phyloP scores from a whole-genome alignment of 2,113 vertebrate genomes.

The Thunnus maccoyii region DNA sequence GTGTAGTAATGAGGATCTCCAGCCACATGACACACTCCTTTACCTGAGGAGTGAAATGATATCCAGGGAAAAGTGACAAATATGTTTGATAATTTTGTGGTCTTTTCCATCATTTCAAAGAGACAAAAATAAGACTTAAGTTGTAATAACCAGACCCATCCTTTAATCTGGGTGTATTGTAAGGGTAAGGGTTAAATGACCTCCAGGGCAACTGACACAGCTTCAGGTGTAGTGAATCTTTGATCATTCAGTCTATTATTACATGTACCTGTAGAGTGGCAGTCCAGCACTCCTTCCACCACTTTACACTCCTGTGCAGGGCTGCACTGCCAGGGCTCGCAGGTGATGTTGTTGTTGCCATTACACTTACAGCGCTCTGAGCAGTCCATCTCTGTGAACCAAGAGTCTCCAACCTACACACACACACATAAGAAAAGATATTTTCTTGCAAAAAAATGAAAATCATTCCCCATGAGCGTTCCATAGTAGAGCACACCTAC shows the following conservation, averaged over 20 bases:
- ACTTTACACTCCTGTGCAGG: constrained; percentile 86
- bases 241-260: neutral
- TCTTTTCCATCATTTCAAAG: too few relatives aligned
- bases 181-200: too few relatives aligned
- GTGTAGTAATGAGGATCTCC: constrained; percentile 95
- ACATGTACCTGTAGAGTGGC: constrained; percentile 87
- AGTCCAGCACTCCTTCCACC: constrained; percentile 88
- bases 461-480: neutral
- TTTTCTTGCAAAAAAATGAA: neutral
- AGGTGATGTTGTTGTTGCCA: constrained; percentile 74
- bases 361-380: constrained; percentile 87
- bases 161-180: neutral
- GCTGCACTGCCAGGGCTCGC: constrained; percentile 88
- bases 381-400: constrained; percentile 86
- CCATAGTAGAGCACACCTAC: constrained; percentile 60
- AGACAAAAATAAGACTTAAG: too few relatives aligned
- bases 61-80: neutral
- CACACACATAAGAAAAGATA: constrained; percentile 22
- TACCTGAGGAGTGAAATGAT: constrained; percentile 76
- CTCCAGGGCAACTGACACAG: neutral
- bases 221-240: too few relatives aligned
- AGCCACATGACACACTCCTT: constrained; percentile 88
- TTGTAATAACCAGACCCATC: neutral
- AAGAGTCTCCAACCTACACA: constrained; percentile 85
- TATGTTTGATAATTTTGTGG: neutral